A percentile compares a stretch with the other conserved stretches of the same genome.
Conservation (phyloP, 2,113 vertebrate species). For the Amphilophus citrinellus region DNA sequence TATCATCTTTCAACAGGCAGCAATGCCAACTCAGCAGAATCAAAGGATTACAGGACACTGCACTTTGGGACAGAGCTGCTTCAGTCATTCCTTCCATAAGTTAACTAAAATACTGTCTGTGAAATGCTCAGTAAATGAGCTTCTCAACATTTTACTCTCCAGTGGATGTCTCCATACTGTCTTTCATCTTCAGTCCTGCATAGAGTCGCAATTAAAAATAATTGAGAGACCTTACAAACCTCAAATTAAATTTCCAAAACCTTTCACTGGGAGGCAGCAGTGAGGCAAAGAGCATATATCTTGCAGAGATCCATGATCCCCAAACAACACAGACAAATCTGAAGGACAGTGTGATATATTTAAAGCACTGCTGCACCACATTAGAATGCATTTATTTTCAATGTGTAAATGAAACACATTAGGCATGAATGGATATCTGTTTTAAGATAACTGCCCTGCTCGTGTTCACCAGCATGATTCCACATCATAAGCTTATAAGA, state of each 20-base stretch:
- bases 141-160: background rate
- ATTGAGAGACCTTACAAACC: background rate
- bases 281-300: background rate
- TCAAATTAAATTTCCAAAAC: background rate
- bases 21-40: constrained; percentile 51
- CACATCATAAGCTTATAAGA: background rate
- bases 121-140: constrained; percentile 7
- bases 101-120: background rate
- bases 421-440: background rate
- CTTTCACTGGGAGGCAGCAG: constrained; percentile 44
- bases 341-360: background rate
- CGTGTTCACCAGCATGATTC: background rate
- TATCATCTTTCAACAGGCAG: constrained; percentile 30
- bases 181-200: constrained; percentile 1
- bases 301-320: background rate
- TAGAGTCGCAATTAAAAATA: background rate
- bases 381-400: background rate
- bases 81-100: background rate
- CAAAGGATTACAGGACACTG: constrained; percentile 10
- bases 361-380: background rate
- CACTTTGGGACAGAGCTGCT: constrained; percentile 11
- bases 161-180: background rate
- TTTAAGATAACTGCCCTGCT: background rate
- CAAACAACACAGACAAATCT: background rate
- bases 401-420: background rate